Evolutionary conservation across 2,888 invertebrate species (phyloP), one percentile per base, ranked within the genome.

Genomic region (Oxystoma pomonae): DNA sequence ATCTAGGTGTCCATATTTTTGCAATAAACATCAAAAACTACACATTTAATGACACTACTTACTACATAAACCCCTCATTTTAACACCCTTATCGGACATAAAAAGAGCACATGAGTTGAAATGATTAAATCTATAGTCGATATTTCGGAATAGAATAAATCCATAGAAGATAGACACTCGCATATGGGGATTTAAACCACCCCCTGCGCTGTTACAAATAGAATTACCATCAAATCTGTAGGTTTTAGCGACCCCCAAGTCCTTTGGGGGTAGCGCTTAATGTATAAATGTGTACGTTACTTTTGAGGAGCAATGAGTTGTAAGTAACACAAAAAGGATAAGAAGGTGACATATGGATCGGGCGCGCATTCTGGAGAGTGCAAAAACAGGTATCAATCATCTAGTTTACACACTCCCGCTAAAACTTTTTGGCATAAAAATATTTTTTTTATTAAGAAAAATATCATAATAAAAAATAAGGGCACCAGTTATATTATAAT

Each of bases 201-300:
- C 21, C 60, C 60, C 55, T 18, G 19, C 3, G 16, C 59, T 22
- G 21, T 52, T 51, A 59, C 21, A 55, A 60, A 60, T 55, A 56
- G 16, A 60, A 55, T 60, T 60, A 61, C 49, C 61, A 61, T 61
- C 61, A 56, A 61, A 49, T 56, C 18, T 20, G 57, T 35, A 35
- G 12, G 12, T 35, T 35, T 35, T 35, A 35, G 3, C 35, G 49
- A 61, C 49, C 57, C 7, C 16, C 17, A 49, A 56, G 35, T 55
- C 57, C 20, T 17, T 16, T 9, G 56, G 61, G 56, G 55, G 16
- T 17, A 49, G 35, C 5, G 3, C 35, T 35, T 35, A 35, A 35
- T 35, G 35, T 20, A 50, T 61, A 17, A 21, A 55, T 22, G 19
- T 35, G 50, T 49, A 18, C 49, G n/a, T 57, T 16, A 7, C 5